Percentiles rank a stretch among this genome's conserved stretches.
Evolutionary conservation across 2,113 vertebrate species (phyloP).

Genomic region (Tyrannus savana): DNA sequence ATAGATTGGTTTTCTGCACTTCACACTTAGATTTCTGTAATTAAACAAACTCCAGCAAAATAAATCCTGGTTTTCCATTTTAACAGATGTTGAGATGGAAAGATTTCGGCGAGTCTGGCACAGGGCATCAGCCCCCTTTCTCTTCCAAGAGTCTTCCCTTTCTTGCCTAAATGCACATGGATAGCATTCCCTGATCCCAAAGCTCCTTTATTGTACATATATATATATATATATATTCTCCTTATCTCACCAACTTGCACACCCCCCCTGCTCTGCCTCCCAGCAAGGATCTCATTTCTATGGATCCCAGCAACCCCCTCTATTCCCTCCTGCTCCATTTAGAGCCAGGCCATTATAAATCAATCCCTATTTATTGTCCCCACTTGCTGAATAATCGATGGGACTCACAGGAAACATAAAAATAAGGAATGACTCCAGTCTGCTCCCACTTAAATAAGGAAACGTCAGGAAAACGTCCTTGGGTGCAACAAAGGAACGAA

Average conservation of each 20-base stretch:
- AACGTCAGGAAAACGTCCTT: neutral
- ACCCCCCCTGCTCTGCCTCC: neutral
- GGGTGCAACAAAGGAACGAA: neutral
- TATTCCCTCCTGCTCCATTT: conserved; percentile 8
- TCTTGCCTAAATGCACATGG: neutral
- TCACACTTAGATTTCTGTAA: neutral
- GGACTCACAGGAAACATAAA: conserved; percentile 12
- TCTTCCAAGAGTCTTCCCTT: neutral
- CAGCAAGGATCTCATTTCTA: conserved; percentile 37
- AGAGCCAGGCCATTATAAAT: conserved; percentile 11
- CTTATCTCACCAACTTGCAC: neutral
- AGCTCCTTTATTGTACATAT: neutral
- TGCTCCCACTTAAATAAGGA: conserved; percentile 35
- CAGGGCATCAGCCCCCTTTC: neutral
- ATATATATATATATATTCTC: too few species aligned
- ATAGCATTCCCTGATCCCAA: neutral
- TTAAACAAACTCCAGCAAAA: neutral
- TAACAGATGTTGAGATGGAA: neutral
- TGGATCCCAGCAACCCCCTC: conserved; percentile 36
- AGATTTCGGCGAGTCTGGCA: neutral
- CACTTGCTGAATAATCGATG: conserved; percentile 10
- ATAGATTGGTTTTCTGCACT: too few species aligned
- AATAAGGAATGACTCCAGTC: conserved; percentile 33
- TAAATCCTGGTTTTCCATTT: neutral
- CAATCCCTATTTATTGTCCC: conserved; percentile 31